A percentile compares a stretch with the other conserved stretches of the same genome.
Evolutionary conservation across 2,888 invertebrate genomes (phyloP).

Genomic region (Danaus chrysippus): DNA sequence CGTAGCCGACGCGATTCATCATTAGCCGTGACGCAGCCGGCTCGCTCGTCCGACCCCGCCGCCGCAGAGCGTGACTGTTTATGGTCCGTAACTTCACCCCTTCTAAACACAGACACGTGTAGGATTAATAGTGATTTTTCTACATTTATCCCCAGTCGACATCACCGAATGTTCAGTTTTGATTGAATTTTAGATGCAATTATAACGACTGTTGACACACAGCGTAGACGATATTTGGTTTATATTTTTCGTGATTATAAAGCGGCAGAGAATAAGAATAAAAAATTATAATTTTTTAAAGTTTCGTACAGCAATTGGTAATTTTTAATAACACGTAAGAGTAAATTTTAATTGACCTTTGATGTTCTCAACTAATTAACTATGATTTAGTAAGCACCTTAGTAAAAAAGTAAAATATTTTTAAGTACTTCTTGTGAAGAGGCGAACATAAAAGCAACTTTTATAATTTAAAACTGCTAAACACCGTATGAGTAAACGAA

Average conservation of each 20-base stretch:
- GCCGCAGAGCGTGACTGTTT: constrained; percentile 70
- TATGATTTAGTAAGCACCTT: not conserved
- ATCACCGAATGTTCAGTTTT: constrained; percentile 23
- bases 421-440: not conserved
- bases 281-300: too few species aligned
- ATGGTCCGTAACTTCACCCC: constrained; percentile 73
- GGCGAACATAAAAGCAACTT: constrained; percentile 10
- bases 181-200: constrained; percentile 23
- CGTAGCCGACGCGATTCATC: constrained; percentile 41
- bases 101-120: constrained; percentile 75
- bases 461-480: constrained; percentile 26
- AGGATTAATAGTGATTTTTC: constrained; percentile 72
- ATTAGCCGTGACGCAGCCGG: constrained; percentile 47
- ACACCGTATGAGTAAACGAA: constrained; percentile 30
- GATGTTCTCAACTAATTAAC: not conserved
- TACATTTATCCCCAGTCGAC: constrained; percentile 41
- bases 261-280: not conserved
- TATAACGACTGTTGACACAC: constrained; percentile 12
- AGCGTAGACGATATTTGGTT: not conserved
- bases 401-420: constrained; percentile 7
- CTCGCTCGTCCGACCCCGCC: constrained; percentile 24
- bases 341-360: not conserved
- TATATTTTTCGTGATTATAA: not conserved
- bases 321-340: too few species aligned
- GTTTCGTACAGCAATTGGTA: too few species aligned